Conservation (phyloP, 2,113 vertebrate genomes). For the Oceanites oceanicus region DNA sequence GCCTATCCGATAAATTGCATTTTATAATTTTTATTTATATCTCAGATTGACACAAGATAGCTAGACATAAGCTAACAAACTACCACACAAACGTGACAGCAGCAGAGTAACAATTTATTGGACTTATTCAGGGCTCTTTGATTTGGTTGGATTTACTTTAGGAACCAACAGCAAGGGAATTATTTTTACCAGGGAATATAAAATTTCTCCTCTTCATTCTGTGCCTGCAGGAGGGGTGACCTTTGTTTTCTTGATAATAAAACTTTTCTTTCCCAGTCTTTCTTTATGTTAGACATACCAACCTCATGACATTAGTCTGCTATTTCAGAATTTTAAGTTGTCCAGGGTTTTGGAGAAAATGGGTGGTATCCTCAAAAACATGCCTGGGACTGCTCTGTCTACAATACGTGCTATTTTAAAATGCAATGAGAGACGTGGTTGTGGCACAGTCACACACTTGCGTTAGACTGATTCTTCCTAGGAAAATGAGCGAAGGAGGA, state of each 20-base stretch:
- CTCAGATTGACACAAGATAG: neutral
- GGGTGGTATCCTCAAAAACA: neutral
- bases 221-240: neutral
- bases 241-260: conserved; percentile 1
- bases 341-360: neutral
- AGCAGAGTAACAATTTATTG: neutral
- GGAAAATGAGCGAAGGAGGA: neutral
- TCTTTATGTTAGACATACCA: conserved; percentile 1
- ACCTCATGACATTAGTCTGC: neutral
- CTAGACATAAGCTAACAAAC: neutral
- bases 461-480: neutral
- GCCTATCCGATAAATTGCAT: neutral
- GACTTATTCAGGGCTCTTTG: neutral
- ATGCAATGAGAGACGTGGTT: neutral
- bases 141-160: neutral
- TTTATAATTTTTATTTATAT: neutral
- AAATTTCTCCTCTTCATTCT: neutral
- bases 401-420: neutral
- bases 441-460: neutral
- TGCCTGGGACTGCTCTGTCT: neutral
- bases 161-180: neutral
- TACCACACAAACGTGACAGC: neutral
- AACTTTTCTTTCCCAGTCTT: neutral
- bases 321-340: neutral
- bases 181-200: neutral